Evolutionary conservation across 2,888 invertebrate genomes (phyloP).

Genomic region (Tetragonisca angustula): DNA sequence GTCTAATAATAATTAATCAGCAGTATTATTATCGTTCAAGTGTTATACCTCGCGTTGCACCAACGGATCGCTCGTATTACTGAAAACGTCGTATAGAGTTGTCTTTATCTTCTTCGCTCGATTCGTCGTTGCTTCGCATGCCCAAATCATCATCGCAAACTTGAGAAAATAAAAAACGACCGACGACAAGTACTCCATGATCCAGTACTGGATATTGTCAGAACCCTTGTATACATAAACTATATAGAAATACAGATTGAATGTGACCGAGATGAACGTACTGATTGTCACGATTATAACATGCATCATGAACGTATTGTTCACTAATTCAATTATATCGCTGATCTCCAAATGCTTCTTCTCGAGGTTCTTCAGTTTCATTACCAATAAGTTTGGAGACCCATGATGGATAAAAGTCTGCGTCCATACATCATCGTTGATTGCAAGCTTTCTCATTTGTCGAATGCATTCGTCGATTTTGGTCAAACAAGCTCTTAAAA

Average conservation of each 20-base stretch:
- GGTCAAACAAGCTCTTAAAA: conserved; percentile 70
- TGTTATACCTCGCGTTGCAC: conserved; percentile 59
- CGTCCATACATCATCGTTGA: conserved; percentile 46
- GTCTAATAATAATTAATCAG: background rate
- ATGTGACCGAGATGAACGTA: conserved; percentile 76
- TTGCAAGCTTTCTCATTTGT: conserved; percentile 58
- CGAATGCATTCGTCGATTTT: conserved; percentile 68
- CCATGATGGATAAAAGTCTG: conserved; percentile 51
- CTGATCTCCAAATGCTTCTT: conserved; percentile 73
- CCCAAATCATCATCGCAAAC: conserved; percentile 66
- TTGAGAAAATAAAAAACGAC: conserved; percentile 67
- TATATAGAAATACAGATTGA: conserved; percentile 61
- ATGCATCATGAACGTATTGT: conserved; percentile 71
- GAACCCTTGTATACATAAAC: background rate
- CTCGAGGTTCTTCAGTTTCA: conserved; percentile 70
- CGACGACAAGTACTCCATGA: conserved; percentile 57
- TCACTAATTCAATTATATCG: conserved; percentile 68
- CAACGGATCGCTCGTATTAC: conserved; percentile 63
- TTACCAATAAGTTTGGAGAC: conserved; percentile 69
- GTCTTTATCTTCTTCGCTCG: conserved; percentile 65
- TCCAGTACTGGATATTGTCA: conserved; percentile 65
- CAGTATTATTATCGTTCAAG: background rate
- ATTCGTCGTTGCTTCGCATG: conserved; percentile 71
- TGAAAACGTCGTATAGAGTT: conserved; percentile 72
- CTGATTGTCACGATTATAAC: conserved; percentile 65